Base-by-base conservation (phyloP, 2,113 vertebrate species). In the Thalassoma bifasciatum region DNA sequence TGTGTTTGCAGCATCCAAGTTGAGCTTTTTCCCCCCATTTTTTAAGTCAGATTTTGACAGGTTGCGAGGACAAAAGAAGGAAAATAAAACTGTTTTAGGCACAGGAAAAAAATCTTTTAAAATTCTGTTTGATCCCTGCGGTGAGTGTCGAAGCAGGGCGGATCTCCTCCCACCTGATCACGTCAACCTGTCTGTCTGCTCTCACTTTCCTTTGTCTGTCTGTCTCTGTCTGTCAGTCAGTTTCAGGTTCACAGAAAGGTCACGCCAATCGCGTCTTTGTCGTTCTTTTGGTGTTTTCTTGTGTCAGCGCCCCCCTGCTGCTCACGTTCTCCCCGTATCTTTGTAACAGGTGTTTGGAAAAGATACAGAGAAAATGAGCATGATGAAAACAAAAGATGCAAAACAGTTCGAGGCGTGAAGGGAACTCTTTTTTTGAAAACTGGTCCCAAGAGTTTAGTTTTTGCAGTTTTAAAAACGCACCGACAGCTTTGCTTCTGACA, bases 271-370 rank as follows among this genome's bases (percentile, higher is more conserved):
- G 9, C 16, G 63, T 71, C 22, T 30, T 30, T 12, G 30, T 71
- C 60, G 53, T 17, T 47, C 47, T 59, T n/a, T n/a, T 17, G 0
- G 11, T 42, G 46, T n/a, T 34, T 72, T 22, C 77, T 52, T 59
- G 71, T 49, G 51, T 56, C 66, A 60, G 46, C 47, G 52, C 30
- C 61, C 66, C 65, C 50, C 40, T 42, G 63, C 30, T 10, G 12
- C 50, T 66, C 66, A n/a, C 59, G 50, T 54, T 51, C 37, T n/a
- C 42, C 42, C 16, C 2, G 51, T 71, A 34, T 42, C n/a, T 51
- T 54, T 21, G 21, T 81, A 72, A 77, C 85, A 89, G 85, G 89
- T 90, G 89, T 81, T 86, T 66, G 72, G 49, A 72, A 50, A n/a
- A 82, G 81, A 87, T 79, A 82, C 38, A 37, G 69, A 40, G 50